Conservation (phyloP, 2,888 invertebrate species). For the Synanthedon vespiformis region DNA sequence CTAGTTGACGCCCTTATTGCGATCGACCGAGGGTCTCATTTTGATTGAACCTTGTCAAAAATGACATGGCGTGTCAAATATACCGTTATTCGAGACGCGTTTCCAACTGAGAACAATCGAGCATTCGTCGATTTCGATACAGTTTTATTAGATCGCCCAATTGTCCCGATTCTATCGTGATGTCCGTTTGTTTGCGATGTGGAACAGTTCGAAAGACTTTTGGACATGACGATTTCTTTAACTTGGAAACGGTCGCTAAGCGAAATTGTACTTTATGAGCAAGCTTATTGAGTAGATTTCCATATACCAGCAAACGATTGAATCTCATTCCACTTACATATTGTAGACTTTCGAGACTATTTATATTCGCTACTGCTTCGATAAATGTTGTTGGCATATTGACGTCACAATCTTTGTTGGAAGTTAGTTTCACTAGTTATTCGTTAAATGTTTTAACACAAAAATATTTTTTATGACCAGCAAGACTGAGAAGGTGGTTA, state of each 20-base stretch:
- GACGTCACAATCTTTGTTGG: too few species aligned
- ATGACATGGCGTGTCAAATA: conserved; percentile 4
- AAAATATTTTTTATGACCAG: too few species aligned
- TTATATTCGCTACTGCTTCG: too few species aligned
- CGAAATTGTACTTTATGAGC: too few species aligned
- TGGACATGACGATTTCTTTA: background rate
- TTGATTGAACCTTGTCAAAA: conserved; percentile 2
- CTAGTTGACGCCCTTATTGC: background rate
- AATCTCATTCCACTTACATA: too few species aligned
- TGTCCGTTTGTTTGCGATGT: conserved; percentile 13
- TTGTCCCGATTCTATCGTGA: conserved; percentile 8
- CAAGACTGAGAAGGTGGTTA: too few species aligned
- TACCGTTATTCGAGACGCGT: conserved; percentile 7
- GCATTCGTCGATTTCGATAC: conserved; percentile 12
- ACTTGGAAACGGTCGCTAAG: background rate
- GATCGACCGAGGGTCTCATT: conserved; percentile 3
- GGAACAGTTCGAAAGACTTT: conserved; percentile 1
- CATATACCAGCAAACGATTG: too few species aligned
- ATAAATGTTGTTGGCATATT: too few species aligned
- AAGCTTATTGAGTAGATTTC: too few species aligned
- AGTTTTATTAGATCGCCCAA: conserved; percentile 9
- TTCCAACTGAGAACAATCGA: conserved; percentile 18
- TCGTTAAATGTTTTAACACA: too few species aligned
- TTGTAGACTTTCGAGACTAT: too few species aligned
- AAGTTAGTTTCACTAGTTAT: too few species aligned